Evolutionary conservation across 2,113 vertebrate species (phyloP).

Genomic region (Oncorhynchus nerka): DNA sequence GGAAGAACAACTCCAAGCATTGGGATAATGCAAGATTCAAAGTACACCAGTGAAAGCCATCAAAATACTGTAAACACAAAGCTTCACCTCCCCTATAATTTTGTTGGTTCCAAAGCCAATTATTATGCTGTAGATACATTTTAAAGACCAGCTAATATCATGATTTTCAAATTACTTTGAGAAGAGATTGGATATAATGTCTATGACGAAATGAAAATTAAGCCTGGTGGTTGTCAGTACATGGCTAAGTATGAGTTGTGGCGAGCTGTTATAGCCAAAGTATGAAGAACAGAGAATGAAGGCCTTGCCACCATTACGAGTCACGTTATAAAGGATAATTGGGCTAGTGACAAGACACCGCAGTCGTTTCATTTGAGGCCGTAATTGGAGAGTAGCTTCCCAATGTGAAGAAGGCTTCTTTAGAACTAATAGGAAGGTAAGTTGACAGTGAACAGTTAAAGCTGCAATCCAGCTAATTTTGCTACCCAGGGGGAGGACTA

Average conservation of each 20-base stretch:
- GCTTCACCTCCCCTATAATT: too few relatives aligned
- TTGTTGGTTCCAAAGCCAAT: too few relatives aligned
- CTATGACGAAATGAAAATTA: too few relatives aligned
- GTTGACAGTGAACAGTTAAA: conserved; percentile 50
- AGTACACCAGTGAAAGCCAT: too few relatives aligned
- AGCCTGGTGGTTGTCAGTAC: too few relatives aligned
- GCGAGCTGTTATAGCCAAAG: background rate
- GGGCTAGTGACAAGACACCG: conserved; percentile 66
- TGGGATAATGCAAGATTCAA: too few relatives aligned
- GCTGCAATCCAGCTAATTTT: conserved; percentile 14
- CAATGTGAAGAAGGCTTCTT: conserved; percentile 55
- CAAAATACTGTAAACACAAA: too few relatives aligned
- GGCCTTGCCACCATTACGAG: conserved; percentile 43
- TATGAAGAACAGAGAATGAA: conserved; percentile 51
- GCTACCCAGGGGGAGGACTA: background rate
- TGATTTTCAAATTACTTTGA: too few relatives aligned
- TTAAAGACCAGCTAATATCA: too few relatives aligned
- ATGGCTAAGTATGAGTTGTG: background rate
- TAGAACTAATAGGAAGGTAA: conserved; percentile 53
- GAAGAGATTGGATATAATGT: too few relatives aligned
- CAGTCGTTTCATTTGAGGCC: conserved; percentile 67
- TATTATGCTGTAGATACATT: too few relatives aligned
- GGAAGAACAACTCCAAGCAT: too few relatives aligned
- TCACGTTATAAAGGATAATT: conserved; percentile 69
- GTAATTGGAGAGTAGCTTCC: conserved; percentile 63